Evolutionary conservation across 1,140 invertebrate genomes (phyloP), one percentile per base, ranked within the genome.

Genomic region (Drosophila orena): DNA sequence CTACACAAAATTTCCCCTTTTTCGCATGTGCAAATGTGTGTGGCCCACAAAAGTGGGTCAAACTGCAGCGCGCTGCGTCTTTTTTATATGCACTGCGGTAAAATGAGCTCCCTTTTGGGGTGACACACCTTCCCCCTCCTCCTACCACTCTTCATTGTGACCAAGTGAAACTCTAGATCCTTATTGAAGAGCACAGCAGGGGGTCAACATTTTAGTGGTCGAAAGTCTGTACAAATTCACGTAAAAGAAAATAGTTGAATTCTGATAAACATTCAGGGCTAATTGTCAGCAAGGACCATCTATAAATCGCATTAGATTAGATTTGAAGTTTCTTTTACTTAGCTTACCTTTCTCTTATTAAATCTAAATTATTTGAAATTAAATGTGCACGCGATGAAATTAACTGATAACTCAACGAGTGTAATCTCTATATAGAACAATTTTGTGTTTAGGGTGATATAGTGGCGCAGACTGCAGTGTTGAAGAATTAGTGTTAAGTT

Each of bases 11-110:
- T 81, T 89, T 34, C 76, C 71, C 78, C 55, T 76, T 69, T 79
- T 72, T 56, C 12, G 24, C 30, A 22, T 55, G 40, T 55, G 17
- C 49, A 5, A 52, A 20, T 58, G 53, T 42, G 20, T 65, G 12
- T 55, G 40, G 64, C 46, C 58, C 47, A 55, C 46, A 62, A 86
- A 86, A 86, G 70, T 86, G 83, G 83, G 83, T 86, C 83, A 86
- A 79, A 88, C 65, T 77, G 79, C 83, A 83, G 43, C 74, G 83
- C 75, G 47, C 62, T 86, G 77, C 47, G 61, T 77, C 55, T 70
- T 70, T 71, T 81, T 68, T 81, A 62, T 71, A 42, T 61, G 71
- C 53, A 49, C 38, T 79, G 76, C 76, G 42, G 56, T 69, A 84
- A 76, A 88, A 44, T 61, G 34, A 66, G 62, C 50, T 76, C 43